Base-by-base conservation (phyloP, 2,888 invertebrate species). In the Eurytoma adleriae region DNA sequence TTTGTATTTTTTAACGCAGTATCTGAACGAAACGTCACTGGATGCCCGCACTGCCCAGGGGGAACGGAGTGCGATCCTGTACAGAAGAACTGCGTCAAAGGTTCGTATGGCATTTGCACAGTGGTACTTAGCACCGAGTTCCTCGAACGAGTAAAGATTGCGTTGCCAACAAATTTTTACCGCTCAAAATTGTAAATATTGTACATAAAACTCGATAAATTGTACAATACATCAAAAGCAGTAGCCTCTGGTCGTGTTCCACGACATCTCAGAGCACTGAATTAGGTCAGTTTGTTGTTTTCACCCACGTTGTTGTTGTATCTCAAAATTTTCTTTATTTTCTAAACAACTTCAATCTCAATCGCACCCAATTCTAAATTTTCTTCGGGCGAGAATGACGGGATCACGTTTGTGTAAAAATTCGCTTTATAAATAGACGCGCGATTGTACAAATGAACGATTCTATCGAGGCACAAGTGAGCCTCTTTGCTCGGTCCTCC, bases 31-130 rank as follows among this genome's bases (percentile, higher is more conserved):
- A 81, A 81, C 13, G 59, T 12, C n/a, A 82, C 85, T 50, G 86
- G 85, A 54, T 90, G 90, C 77, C 88, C 89, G 0, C 95, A 96
- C 86, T 96, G 96, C 88, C 95, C 96, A 77, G 94, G 95, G 54
- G 96, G 96, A 83, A 93, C 94, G 68, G 92, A 93, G 52, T 97
- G 96, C 87, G 95, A 96, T 90, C 95, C 95, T 27, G 93, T 94
- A 76, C 96, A 96, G 4, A 96, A 96, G 40, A 96, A 95, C 83
- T 97, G 96, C 91, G 94, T 95, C 89, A 95, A 95, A 94, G 96
- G 96, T 96, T 94, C 83, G 89, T 90, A 80, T 70, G n/a, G 56
- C 16, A 78, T 24, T 54, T 79, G 66, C 75, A 79, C 61, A 59
- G 20, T 20, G 14, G 56, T 77, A 62, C 74, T 59, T 64, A 40